A percentile compares a stretch with the other conserved stretches of the same genome.
phyloP scores from a whole-genome alignment of 2,888 invertebrate species.

The Melanargia galathea region DNA sequence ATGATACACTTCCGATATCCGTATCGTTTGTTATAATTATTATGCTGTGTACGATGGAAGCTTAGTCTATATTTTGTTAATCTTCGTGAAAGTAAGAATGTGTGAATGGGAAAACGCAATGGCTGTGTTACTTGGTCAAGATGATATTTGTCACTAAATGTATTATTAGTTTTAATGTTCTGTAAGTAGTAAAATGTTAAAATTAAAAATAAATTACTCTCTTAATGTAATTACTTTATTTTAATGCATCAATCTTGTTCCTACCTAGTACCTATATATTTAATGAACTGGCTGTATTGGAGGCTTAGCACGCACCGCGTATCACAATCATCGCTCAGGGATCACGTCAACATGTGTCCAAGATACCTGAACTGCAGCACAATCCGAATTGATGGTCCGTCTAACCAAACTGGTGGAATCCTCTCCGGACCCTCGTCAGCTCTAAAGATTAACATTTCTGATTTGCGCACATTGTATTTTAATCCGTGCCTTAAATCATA shows the following conservation, averaged over 20 bases:
- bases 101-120: neutral
- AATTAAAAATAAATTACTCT: constrained; percentile 1
- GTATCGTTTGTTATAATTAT: neutral
- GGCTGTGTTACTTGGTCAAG: constrained; percentile 1
- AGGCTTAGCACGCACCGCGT: no score
- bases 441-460: neutral
- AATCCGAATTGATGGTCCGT: neutral
- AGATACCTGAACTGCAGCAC: neutral
- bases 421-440: neutral
- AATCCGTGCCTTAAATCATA: neutral
- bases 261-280: no score
- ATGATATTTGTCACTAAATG: neutral
- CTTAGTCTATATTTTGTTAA: neutral
- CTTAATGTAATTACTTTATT: neutral
- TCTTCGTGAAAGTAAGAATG: neutral
- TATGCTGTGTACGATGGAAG: neutral
- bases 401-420: neutral
- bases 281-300: no score
- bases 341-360: neutral
- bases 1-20: no score
- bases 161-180: neutral
- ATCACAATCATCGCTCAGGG: neutral
- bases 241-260: no score
- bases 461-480: neutral
- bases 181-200: constrained; percentile 10